A percentile compares a stretch with the other conserved stretches of the same genome.
Evolutionary conservation across 2,888 invertebrate genomes (phyloP).

Genomic region (Machimus rusticus): DNA sequence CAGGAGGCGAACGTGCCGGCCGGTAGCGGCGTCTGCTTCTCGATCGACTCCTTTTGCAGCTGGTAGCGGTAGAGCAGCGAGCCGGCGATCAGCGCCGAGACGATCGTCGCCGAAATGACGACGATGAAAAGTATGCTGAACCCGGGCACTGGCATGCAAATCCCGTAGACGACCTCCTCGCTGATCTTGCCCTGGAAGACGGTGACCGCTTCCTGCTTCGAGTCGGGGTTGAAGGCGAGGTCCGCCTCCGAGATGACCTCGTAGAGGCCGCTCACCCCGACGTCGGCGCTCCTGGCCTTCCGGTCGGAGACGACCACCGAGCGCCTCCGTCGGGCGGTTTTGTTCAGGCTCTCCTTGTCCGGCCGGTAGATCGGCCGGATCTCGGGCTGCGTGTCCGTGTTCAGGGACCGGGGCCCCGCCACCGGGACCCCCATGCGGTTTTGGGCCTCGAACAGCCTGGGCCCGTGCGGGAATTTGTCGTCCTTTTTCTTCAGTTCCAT

Average conservation of each 20-base stretch:
- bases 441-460: conserved; percentile 69
- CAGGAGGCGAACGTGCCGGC: conserved; percentile 76
- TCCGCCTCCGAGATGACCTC: conserved; percentile 93
- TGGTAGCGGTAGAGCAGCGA: conserved; percentile 81
- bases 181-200: conserved; percentile 87
- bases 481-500: conserved; percentile 64
- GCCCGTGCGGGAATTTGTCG: conserved; percentile 78
- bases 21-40: conserved; percentile 66
- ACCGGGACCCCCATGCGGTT: conserved; percentile 66
- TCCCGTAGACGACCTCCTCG: conserved; percentile 90
- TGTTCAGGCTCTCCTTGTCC: conserved; percentile 43
- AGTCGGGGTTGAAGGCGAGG: conserved; percentile 86
- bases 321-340: conserved; percentile 67
- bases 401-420: conserved; percentile 66
- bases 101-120: conserved; percentile 85
- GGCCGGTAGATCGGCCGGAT: conserved; percentile 58
- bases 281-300: conserved; percentile 82
- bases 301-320: conserved; percentile 73
- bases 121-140: conserved; percentile 89
- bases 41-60: conserved; percentile 73
- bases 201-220: conserved; percentile 80
- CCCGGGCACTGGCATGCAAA: conserved; percentile 88
- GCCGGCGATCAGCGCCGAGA: conserved; percentile 86
- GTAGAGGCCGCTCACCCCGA: conserved; percentile 88
- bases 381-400: conserved; percentile 56